Evolutionary conservation across 2,888 invertebrate genomes (phyloP), one percentile per base, ranked within the genome.

Genomic region (Pristionchus arcanus): DNA sequence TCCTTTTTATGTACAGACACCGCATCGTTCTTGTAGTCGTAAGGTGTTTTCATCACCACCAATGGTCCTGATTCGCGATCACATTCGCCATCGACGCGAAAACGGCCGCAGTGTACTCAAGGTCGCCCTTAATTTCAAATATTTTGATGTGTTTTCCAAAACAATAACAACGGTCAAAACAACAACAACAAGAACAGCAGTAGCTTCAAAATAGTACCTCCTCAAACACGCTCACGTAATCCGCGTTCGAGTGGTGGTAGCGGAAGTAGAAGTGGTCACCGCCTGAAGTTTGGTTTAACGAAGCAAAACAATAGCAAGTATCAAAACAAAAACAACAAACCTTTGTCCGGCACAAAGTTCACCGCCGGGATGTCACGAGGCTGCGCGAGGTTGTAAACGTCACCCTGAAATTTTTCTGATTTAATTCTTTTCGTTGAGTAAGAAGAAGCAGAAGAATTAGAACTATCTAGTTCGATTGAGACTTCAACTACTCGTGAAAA

Each of bases 271-370:
- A 89, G 77, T 88, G n/a, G 83, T 89, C 83, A 28, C 42, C 83
- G 11, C 87, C 87, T 88, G 71, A 63, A 63, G 28, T 34, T 71
- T 34, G 28, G 34, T 71, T 16, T 71, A n/a, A n/a, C 42, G 42
- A 49, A n/a, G n/a, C n/a, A n/a, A 49, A 49, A 49, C 42, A 49
- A 9, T 49, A 49, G 0, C 42, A 49, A 49, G 13, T 3, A 9
- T 49, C 42, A 49, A 49, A 49, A 49, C 42, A 49, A 49, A 9
- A 49, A 49, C 42, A 34, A 77, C 37, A 37, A 13, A 89, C 89
- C 89, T 89, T 89, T 89, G 37, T 89, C 89, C 13, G 89, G 89
- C n/a, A 89, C 83, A 66, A 83, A 89, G 25, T 68, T 89, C n/a
- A 89, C 89, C 9, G 81, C 81, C 7, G 89, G 89, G 49, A 89